phyloP scores from a whole-genome alignment of 2,888 invertebrate species.

The Oxyteleia sp. region DNA sequence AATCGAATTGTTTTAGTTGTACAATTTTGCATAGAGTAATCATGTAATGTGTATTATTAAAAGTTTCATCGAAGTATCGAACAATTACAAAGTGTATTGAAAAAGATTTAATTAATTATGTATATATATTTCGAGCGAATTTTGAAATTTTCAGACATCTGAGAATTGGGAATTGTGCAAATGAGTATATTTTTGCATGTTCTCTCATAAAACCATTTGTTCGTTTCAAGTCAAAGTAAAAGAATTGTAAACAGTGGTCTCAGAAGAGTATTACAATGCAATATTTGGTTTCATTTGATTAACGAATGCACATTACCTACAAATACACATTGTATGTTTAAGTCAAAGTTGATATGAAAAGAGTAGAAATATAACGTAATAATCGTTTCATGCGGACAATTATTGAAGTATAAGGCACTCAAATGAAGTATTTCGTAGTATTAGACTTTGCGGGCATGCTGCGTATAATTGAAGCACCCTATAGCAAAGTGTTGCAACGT shows the following conservation, averaged over 20 bases:
- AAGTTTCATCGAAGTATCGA: not conserved
- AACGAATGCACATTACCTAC: constrained; percentile 50
- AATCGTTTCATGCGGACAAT: constrained; percentile 56
- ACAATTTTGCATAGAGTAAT: not conserved
- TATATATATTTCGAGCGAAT: no score
- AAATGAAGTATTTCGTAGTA: constrained; percentile 61
- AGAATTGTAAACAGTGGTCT: no score
- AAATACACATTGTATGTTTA: constrained; percentile 53
- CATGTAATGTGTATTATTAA: not conserved
- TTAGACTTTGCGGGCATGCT: constrained; percentile 71
- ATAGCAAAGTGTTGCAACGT: constrained; percentile 67
- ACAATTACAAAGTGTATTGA: not conserved
- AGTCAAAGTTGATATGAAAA: constrained; percentile 44
- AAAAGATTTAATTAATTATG: no score
- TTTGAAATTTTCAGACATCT: no score
- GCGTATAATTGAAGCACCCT: constrained; percentile 69
- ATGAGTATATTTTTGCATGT: no score
- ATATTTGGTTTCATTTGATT: constrained; percentile 32
- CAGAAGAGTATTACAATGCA: not conserved
- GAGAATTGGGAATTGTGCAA: no score
- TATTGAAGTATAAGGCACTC: constrained; percentile 50
- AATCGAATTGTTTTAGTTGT: not conserved
- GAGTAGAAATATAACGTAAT: constrained; percentile 54
- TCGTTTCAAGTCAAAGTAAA: no score
- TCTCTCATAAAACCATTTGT: no score